Evolutionary conservation across 2,113 vertebrate genomes (phyloP), one percentile per base, ranked within the genome.

Genomic region (Bufo gargarizans): DNA sequence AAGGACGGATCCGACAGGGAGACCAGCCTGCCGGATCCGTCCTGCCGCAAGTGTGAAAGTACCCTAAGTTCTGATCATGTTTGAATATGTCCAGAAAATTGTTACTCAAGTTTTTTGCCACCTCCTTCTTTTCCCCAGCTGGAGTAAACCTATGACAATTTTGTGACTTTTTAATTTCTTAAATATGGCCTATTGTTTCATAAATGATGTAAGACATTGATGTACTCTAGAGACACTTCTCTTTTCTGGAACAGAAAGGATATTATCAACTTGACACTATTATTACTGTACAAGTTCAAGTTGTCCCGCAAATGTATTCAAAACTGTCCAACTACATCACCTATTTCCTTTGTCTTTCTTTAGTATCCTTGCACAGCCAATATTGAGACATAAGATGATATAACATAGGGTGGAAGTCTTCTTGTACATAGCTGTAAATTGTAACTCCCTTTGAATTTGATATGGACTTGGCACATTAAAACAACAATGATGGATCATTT

Each of bases 271-370:
- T 2, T 77, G 43, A 13, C 55, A 77, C 84, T 77, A 63, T 77
- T 77, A 86, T 77, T 86, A 50, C 77, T n/a, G 49, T n/a, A 77
- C 47, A 53, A 56, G 72, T 74, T 47, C 71, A 74, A 8, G 76
- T n/a, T 77, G 76, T 12, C 76, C 76, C 2, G 2, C 10, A 22
- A 19, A 77, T 53, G 14, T 78, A 55, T 78, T 7, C 5, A 33
- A 22, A 33, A 78, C 47, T 77, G 74, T 45, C 13, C 16, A 45
- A 45, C 6, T 20, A 50, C 72, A 76, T 76, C 45, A 50, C 72
- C 16, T 11, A 12, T 50, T 76, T 50, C 72, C 72, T 76, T 76
- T 76, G 72, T 76, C 72, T 76, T 49, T 11, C 4, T 49, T 45
- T 16, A 47, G 43, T 74, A 74, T 47, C 43, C 14, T 2, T 71